Evolutionary conservation across 2,797 vertebrate genomes (phyloP), one percentile per base, ranked within the genome.

Genomic region (Diplodus sargus): DNA sequence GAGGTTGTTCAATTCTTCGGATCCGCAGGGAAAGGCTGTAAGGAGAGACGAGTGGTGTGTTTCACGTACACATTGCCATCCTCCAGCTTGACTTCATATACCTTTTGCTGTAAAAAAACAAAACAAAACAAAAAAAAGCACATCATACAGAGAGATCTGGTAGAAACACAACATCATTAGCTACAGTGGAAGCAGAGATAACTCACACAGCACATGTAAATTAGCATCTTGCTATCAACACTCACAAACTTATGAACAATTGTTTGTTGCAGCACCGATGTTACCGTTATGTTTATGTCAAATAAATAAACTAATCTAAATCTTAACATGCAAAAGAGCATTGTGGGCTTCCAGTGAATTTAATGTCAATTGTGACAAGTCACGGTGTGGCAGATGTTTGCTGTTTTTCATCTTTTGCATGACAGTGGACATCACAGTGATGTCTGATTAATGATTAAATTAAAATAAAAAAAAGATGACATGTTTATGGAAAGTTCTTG

Each of bases 31-130:
- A 95, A 93, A 54, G 91, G 88, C 71, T 91, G 71, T 20, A 95
- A 71, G 16, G 93, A 95, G 20, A 95, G 94, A 74, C 42, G 71
- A 58, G 84, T 85, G 23, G 22, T 5, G 14, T 95, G 94, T 87
- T 93, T 95, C 84, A 95, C 91, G 6, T 92, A 94, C 67, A 95
- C 91, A 14, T 85, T 90, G 49, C 87, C 92, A 3, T 93, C 91
- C 68, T 95, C 92, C 76, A 93, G 81, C 85, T 95, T 95, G 72
- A 95, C 94, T 84, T 94, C 92, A 73, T 95, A 91, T 65, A 95
- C 93, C 83, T 89, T 91, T 95, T 96, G 95, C 94, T 95, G 84
- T 60, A 85, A 82, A 85, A 83, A 61, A 78, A 53, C 65, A 0
- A 75, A 56, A 73, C 1, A 77, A 78, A 74, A 76, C 34, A 88